Conservation (phyloP, 1,140 invertebrate genomes). For the Drosophila orosa region DNA sequence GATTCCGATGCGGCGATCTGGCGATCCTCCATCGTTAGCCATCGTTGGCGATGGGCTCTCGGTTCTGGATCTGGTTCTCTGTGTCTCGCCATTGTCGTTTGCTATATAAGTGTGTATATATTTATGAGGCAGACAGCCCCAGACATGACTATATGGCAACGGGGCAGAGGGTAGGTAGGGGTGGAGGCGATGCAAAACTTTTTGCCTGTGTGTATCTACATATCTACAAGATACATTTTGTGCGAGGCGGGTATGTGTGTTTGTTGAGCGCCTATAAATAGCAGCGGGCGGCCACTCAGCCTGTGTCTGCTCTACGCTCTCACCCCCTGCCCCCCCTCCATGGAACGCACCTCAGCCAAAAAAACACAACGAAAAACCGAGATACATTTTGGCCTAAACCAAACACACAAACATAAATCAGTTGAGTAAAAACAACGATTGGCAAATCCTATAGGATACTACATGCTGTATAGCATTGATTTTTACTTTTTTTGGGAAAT, state of each 20-base stretch:
- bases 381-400: conserved; percentile 57
- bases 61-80: conserved; percentile 42
- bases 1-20: conserved; percentile 48
- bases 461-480: conserved; percentile 25
- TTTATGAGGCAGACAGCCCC: conserved; percentile 69
- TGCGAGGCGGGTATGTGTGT: conserved; percentile 36
- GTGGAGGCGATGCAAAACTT: conserved; percentile 49
- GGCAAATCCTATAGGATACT: conserved; percentile 60
- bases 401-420: conserved; percentile 68
- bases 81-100: conserved; percentile 71
- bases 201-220: conserved; percentile 58
- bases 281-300: conserved; percentile 62
- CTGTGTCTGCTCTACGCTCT: conserved; percentile 24
- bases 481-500: conserved; percentile 49
- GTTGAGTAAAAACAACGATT: conserved; percentile 54
- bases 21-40: conserved; percentile 17
- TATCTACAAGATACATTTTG: conserved; percentile 75
- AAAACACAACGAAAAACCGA: background rate
- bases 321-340: conserved; percentile 12
- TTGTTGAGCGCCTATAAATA: conserved; percentile 73
- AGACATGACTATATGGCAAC: conserved; percentile 25
- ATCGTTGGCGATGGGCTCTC: conserved; percentile 14
- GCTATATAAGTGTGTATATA: conserved; percentile 29
- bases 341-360: conserved; percentile 33
- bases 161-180: background rate